phyloP scores from a whole-genome alignment of 1,140 invertebrate genomes.

The Campoletis sonorensis region DNA sequence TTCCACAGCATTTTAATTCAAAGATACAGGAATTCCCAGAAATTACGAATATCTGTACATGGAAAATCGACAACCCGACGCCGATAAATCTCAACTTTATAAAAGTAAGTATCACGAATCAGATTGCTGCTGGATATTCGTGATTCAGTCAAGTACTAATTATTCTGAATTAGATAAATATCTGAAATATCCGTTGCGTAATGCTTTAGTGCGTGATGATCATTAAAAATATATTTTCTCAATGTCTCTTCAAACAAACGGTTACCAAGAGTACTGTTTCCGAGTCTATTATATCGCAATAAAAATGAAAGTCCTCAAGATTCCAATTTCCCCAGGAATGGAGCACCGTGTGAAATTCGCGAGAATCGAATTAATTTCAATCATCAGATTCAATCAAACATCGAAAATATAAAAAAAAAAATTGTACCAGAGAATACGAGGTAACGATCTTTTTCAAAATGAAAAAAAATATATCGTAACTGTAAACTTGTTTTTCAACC shows the following conservation, averaged over 20 bases:
- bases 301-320: neutral
- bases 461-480: too few relatives aligned
- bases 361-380: too few relatives aligned
- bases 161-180: neutral
- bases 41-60: neutral
- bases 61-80: slow-evolving; percentile 1
- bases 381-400: too few relatives aligned
- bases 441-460: neutral
- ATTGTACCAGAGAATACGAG: neutral
- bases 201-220: neutral
- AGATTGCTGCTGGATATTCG: neutral
- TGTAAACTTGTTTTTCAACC: too few relatives aligned
- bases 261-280: too few relatives aligned
- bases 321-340: too few relatives aligned
- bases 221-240: neutral
- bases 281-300: too few relatives aligned
- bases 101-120: neutral
- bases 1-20: neutral
- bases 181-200: slow-evolving; percentile 1
- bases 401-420: too few relatives aligned
- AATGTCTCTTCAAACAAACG: neutral
- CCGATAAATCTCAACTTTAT: neutral
- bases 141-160: slow-evolving; percentile 16
- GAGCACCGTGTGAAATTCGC: too few relatives aligned
- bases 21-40: neutral